Base-by-base conservation (phyloP, 1,140 invertebrate species). In the Drosophila fuyamai region DNA sequence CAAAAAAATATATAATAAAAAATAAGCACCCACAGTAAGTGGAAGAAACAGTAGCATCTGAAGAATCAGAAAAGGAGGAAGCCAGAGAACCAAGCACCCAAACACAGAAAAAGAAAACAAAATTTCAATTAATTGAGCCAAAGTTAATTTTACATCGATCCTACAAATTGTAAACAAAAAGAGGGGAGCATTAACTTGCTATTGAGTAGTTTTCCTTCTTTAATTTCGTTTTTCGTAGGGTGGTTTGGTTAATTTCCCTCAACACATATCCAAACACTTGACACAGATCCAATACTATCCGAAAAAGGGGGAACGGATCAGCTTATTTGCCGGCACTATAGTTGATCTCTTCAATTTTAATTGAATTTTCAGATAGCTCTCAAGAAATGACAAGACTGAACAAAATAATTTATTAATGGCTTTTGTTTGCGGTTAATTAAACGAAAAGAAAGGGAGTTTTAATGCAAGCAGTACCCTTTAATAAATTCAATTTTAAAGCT, bases 271-370 rank as follows among this genome's bases (percentile, higher is more conserved):
- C n/a, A 29, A 71, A 13, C 72, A 76, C 73, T 76, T 76, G 73
- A 76, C 73, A 76, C 62, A 67, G 61, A 47, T 67, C 23, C 14
- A 36, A 14, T 14, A 41, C 18, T 29, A 35, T 16, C 32, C 46
- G 10, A 53, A 44, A 16, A 35, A 35, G 13, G 43, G 38, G 47
- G 29, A 14, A 50, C 50, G 18, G 36, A 23, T 36, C 14, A 27
- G 40, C 41, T 46, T 76, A 76, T 75, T 76, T 76, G 59, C 71
- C 71, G 71, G 54, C 72, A 66, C 40, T 75, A 40, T 38, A 36
- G 66, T 66, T 57, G 72, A 76, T 76, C 72, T 59, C 27, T 38
- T 29, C 14, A n/a, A 36, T 40, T 35, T 16, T 73, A 73, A 60
- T 73, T 73, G 23, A 72, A 58, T 70, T 72, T 50, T 5, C 27